These are phyloP conservation scores for Hiodon alosoides DNA, from an alignment of 2,113 vertebrate genomes.

Conservation along the genomic window DNA sequence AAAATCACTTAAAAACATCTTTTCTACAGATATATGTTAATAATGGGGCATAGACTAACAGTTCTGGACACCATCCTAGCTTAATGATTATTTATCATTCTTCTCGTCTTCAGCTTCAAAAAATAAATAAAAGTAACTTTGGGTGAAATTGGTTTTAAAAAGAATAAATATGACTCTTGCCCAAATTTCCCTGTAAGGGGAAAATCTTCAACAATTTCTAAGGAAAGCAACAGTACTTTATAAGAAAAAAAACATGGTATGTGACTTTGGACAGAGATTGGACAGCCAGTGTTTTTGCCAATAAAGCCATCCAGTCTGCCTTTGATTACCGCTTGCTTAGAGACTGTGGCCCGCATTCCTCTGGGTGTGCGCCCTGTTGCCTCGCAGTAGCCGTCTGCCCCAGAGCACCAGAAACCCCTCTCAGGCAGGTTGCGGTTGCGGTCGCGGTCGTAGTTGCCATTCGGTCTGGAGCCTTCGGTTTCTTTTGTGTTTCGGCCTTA, in stretches of 20 bases:
- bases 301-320: not conserved
- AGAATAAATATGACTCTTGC: not conserved
- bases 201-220: not conserved
- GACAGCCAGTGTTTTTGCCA: not conserved
- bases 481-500: not conserved
- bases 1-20: no score
- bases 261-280: not conserved
- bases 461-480: not conserved
- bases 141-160: no score
- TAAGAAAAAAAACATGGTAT: not conserved
- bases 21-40: no score
- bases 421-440: not conserved
- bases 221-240: not conserved
- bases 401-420: not conserved
- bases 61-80: no score
- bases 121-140: no score
- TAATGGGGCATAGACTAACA: no score
- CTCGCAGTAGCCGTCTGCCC: not conserved
- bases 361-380: not conserved
- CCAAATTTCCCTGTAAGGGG: not conserved
- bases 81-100: no score
- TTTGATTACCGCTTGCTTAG: conserved; percentile 12
- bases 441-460: not conserved
- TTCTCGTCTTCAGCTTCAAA: no score
- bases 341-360: not conserved